Percentiles rank a stretch among this genome's conserved stretches.
Conservation (phyloP, 1,140 invertebrate genomes). For the Eulimnadia texana region DNA sequence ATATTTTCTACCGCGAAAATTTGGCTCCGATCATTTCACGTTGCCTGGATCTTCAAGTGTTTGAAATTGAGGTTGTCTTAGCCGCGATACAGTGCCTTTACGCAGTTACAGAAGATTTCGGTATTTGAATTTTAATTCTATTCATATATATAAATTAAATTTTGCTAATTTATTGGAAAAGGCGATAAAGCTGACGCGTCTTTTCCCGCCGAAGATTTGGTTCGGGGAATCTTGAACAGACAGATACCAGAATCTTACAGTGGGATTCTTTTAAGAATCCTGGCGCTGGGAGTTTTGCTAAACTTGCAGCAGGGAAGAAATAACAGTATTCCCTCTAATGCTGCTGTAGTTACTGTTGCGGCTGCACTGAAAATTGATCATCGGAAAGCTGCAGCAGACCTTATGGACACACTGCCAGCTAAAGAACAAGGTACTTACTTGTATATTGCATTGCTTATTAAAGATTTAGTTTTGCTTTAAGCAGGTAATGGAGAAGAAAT, state of each 20-base stretch:
- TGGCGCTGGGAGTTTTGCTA: background rate
- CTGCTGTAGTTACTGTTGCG: background rate
- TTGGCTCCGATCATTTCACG: conserved; percentile 44
- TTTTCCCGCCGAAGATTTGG: background rate
- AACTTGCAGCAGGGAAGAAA: background rate
- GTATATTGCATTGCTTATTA: background rate
- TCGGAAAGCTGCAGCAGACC: background rate
- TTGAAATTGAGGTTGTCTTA: conserved; percentile 40
- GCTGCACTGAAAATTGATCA: background rate
- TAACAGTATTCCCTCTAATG: background rate
- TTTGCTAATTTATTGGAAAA: background rate
- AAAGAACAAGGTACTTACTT: background rate
- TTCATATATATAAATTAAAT: background rate
- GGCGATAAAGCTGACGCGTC: too few species aligned
- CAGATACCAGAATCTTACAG: background rate
- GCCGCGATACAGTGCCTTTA: conserved; percentile 46
- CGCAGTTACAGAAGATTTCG: conserved; percentile 44
- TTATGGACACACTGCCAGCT: background rate
- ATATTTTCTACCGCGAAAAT: conserved; percentile 46
- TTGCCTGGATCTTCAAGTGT: conserved; percentile 42
- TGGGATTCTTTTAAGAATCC: background rate
- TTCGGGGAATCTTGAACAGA: background rate
- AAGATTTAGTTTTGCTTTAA: background rate
- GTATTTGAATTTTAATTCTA: background rate
- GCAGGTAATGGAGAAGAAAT: background rate